Evolutionary conservation across 2,888 invertebrate genomes (phyloP).

Genomic region (Cistogaster globosa): DNA sequence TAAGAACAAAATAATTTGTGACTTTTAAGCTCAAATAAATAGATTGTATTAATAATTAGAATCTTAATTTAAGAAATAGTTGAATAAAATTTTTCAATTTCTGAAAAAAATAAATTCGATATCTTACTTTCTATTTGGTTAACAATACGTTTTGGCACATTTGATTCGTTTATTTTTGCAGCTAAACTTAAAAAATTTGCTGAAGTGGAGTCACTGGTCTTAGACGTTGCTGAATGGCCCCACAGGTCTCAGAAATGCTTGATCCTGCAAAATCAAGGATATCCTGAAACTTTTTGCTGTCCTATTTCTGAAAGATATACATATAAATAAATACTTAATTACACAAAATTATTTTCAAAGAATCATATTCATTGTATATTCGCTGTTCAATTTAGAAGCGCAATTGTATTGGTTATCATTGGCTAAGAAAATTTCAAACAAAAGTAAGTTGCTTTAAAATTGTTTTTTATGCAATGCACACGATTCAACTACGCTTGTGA

Average conservation of each 20-base stretch:
- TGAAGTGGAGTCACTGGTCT: constrained; percentile 29
- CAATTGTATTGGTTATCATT: constrained; percentile 8
- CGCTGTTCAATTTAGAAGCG: constrained; percentile 1
- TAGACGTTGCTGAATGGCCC: no score
- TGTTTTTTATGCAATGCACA: constrained; percentile 9
- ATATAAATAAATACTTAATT: constrained; percentile 5
- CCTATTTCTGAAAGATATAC: constrained; percentile 15
- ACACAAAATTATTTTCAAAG: no score
- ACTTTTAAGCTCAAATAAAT: constrained; percentile 32
- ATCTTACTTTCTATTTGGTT: constrained; percentile 50
- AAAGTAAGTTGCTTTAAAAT: background rate
- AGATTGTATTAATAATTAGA: background rate
- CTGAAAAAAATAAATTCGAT: constrained; percentile 39
- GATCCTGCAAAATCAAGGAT: constrained; percentile 34
- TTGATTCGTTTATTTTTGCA: constrained; percentile 44
- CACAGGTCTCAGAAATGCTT: background rate
- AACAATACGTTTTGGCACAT: constrained; percentile 28
- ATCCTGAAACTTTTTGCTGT: constrained; percentile 24
- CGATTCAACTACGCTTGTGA: constrained; percentile 19
- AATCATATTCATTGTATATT: background rate
- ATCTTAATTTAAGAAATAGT: constrained; percentile 15
- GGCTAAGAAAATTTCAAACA: constrained; percentile 12
- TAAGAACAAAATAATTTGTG: constrained; percentile 14
- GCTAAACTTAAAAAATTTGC: constrained; percentile 38
- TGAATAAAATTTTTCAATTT: constrained; percentile 39